Percentiles rank a stretch among this genome's conserved stretches.
phyloP scores from a whole-genome alignment of 2,113 vertebrate species.

The Strix aluco region DNA sequence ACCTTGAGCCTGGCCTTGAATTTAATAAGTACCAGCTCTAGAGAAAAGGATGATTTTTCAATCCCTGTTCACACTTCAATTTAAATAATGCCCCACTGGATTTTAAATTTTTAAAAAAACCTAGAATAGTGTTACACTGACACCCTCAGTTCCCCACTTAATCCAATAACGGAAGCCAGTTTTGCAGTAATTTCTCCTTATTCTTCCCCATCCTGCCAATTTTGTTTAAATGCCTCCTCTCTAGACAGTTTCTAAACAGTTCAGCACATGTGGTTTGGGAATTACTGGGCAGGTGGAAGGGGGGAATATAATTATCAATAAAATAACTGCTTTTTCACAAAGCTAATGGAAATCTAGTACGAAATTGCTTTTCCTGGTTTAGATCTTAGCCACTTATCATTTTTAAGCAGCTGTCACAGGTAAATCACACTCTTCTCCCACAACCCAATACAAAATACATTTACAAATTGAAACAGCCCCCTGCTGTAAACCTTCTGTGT shows the following conservation, averaged over 20 bases:
- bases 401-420: background rate
- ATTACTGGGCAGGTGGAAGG: background rate
- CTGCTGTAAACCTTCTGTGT: background rate
- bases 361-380: background rate
- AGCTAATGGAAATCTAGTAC: background rate
- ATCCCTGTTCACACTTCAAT: background rate
- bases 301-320: background rate
- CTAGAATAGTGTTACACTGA: background rate
- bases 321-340: background rate
- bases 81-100: background rate
- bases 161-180: background rate
- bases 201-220: background rate
- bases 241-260: background rate
- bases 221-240: background rate
- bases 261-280: background rate
- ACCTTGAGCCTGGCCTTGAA: constrained; percentile 50
- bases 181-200: background rate
- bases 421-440: background rate
- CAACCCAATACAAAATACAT: background rate
- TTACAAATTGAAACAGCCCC: background rate
- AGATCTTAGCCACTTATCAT: background rate
- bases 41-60: background rate
- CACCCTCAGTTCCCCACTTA: background rate
- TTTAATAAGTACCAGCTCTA: background rate
- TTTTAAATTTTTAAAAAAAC: background rate